These are phyloP conservation scores for Pungitius pungitius DNA, from an alignment of 2,113 vertebrate species.

Conservation along the genomic window DNA sequence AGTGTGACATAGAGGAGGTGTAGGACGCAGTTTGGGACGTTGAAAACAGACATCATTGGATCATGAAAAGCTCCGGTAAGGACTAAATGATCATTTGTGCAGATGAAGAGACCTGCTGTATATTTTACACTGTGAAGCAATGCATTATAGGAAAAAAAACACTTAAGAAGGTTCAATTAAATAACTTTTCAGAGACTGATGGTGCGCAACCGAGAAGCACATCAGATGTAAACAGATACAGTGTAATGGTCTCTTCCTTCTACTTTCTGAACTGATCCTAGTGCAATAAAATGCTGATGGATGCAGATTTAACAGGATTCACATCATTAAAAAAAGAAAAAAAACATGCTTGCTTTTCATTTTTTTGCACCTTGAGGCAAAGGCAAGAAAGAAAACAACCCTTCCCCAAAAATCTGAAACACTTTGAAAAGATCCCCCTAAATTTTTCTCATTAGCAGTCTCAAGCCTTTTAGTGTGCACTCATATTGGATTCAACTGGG, in stretches of 20 bases:
- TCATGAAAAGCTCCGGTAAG: constrained; percentile 26
- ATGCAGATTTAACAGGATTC: constrained; percentile 46
- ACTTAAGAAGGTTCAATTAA: constrained; percentile 35
- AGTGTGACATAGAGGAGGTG: constrained; percentile 11
- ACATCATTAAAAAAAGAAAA: constrained; percentile 12
- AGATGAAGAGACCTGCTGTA: constrained; percentile 17
- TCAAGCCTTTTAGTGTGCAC: constrained; percentile 32
- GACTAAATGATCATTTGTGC: constrained; percentile 21
- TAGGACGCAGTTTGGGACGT: constrained; percentile 11
- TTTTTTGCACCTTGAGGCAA: constrained; percentile 21
- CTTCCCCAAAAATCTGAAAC: constrained; percentile 11
- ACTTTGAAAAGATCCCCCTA: constrained; percentile 23
- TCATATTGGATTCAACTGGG: constrained; percentile 20
- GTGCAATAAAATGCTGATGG: constrained; percentile 35
- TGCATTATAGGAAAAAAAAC: constrained; percentile 32
- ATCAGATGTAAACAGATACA: constrained; percentile 63
- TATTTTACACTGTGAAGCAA: constrained; percentile 42
- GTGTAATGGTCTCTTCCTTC: constrained; percentile 67
- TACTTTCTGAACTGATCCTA: constrained; percentile 23
- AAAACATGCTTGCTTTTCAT: constrained; percentile 31
- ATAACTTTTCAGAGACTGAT: constrained; percentile 35
- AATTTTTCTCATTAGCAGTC: constrained; percentile 12
- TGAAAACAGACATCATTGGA: constrained; percentile 24
- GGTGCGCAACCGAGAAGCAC: constrained; percentile 10
- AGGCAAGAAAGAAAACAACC: constrained; percentile 22